phyloP scores from a whole-genome alignment of 1,140 invertebrate genomes.

The Panagrolaimus sp. region DNA sequence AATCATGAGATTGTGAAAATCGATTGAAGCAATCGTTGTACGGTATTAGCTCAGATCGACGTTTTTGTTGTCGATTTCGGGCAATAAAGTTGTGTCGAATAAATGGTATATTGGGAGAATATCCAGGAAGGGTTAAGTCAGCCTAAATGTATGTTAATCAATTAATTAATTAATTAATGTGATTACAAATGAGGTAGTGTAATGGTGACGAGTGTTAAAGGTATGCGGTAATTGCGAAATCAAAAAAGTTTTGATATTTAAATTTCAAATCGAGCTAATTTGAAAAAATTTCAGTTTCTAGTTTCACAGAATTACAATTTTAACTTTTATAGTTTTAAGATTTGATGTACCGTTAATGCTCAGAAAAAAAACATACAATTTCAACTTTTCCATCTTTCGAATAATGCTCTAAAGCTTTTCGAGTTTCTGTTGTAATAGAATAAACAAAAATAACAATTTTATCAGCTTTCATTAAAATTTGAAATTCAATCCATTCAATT shows the following conservation, averaged over 20 bases:
- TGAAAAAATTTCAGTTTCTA: no score
- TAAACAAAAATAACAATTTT: constrained; percentile 87
- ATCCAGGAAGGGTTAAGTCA: constrained; percentile 78
- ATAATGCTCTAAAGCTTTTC: background rate
- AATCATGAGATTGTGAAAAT: constrained; percentile 69
- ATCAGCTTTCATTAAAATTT: constrained; percentile 77
- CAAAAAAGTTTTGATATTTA: no score
- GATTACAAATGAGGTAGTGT: no score
- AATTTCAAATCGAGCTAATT: no score
- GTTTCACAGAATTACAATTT: background rate
- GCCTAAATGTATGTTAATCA: no score
- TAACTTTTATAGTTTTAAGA: background rate
- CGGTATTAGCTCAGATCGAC: constrained; percentile 88
- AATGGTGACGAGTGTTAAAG: no score
- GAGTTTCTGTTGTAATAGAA: constrained; percentile 67
- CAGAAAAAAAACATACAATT: constrained; percentile 69
- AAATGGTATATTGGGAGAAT: constrained; percentile 76
- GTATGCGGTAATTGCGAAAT: no score
- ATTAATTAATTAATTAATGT: no score
- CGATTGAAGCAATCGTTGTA: constrained; percentile 94
- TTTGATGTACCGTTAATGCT: background rate
- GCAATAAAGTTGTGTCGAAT: constrained; percentile 55
- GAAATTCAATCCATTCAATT: constrained; percentile 88
- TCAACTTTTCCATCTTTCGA: constrained; percentile 72
- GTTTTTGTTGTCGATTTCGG: constrained; percentile 72